Evolutionary conservation across 2,113 vertebrate genomes (phyloP).

Genomic region (Notarius lentiginosus): DNA sequence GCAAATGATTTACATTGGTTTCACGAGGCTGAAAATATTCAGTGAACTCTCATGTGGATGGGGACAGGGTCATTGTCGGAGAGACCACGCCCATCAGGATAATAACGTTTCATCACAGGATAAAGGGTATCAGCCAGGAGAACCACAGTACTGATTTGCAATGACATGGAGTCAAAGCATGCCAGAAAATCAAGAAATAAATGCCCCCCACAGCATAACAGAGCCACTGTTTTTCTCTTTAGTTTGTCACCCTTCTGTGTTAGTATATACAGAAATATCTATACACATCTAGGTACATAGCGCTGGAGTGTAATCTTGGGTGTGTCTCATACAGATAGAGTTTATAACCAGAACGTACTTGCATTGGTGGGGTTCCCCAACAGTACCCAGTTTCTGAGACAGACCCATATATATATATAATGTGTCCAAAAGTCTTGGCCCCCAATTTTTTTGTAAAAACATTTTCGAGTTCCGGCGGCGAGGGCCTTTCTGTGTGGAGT

Average conservation of each 20-base stretch:
- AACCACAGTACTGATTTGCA: neutral
- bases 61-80: neutral
- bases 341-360: constrained; percentile 77
- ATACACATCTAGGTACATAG: neutral
- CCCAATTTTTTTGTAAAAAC: too few species aligned
- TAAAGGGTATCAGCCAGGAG: neutral
- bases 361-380: too few species aligned
- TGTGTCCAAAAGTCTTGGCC: too few species aligned
- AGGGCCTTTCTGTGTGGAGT: too few species aligned
- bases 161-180: neutral
- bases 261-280: neutral
- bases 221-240: neutral
- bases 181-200: neutral
- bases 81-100: neutral
- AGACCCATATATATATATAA: too few species aligned
- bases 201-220: too few species aligned
- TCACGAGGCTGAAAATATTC: neutral
- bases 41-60: neutral
- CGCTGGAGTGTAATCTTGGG: neutral
- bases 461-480: too few species aligned
- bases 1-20: neutral
- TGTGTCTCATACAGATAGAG: constrained; percentile 70
- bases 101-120: neutral
- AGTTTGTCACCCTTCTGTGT: too few species aligned
- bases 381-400: too few species aligned